Percentiles rank a stretch among this genome's conserved stretches.
Conservation (phyloP, 2,888 invertebrate genomes). For the Dolomedes plantarius region DNA sequence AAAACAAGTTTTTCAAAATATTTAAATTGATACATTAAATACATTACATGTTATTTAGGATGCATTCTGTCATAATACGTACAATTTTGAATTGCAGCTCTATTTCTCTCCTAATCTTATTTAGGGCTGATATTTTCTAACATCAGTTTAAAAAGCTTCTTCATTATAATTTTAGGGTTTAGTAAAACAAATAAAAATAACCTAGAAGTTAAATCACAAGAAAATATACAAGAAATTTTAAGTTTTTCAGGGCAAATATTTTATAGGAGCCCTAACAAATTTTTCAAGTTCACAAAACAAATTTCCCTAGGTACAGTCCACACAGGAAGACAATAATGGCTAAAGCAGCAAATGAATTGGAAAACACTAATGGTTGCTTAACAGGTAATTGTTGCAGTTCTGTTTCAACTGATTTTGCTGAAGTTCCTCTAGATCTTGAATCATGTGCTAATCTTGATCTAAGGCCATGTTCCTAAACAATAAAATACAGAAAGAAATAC, state of each 20-base stretch:
- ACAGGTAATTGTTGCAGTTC: conserved; percentile 9
- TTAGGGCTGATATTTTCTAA: neutral
- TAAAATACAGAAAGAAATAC: neutral
- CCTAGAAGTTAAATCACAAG: neutral
- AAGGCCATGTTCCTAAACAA: conserved; percentile 47
- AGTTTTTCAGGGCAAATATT: neutral
- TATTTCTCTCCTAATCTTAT: neutral
- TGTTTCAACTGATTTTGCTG: conserved; percentile 33
- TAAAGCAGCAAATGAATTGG: conserved; percentile 44
- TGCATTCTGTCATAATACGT: too few species aligned
- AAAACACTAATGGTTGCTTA: conserved; percentile 24
- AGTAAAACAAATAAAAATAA: neutral
- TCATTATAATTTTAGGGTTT: neutral
- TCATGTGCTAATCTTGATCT: conserved; percentile 38
- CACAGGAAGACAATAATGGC: conserved; percentile 43
- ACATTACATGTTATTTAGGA: too few species aligned
- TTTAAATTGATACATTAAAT: too few species aligned
- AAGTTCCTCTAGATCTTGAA: conserved; percentile 43
- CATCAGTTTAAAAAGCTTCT: neutral
- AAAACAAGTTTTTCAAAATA: too few species aligned
- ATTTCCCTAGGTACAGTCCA: conserved; percentile 59
- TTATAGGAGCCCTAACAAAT: neutral
- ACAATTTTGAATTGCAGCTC: neutral
- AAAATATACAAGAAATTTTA: neutral
- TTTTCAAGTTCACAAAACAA: conserved; percentile 44